These are phyloP conservation scores for Dinoponera quadriceps DNA, from an alignment of 1,140 invertebrate genomes.

Conservation along the genomic window DNA sequence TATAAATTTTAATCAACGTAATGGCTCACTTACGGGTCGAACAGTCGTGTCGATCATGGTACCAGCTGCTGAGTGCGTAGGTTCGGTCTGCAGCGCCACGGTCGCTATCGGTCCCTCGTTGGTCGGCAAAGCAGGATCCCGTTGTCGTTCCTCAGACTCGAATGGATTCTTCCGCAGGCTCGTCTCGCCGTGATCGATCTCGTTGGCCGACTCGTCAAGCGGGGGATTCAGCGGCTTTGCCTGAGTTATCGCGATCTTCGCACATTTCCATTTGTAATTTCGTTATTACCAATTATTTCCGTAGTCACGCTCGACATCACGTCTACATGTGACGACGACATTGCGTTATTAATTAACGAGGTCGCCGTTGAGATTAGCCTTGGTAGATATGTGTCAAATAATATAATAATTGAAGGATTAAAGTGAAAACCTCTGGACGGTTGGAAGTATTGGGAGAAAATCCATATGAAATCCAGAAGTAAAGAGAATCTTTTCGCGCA, in stretches of 20 bases:
- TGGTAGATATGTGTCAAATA: too few species aligned
- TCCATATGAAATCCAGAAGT: too few species aligned
- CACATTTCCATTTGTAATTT: constrained; percentile 21
- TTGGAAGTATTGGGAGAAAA: too few species aligned
- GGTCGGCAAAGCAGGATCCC: constrained; percentile 25
- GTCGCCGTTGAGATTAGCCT: too few species aligned
- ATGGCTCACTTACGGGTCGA: neutral
- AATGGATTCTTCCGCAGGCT: neutral
- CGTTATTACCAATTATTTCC: neutral
- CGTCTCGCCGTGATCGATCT: constrained; percentile 59
- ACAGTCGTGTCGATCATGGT: constrained; percentile 4
- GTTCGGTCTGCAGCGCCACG: neutral
- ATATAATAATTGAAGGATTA: too few species aligned
- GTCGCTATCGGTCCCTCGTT: constrained; percentile 37
- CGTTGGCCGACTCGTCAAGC: constrained; percentile 46
- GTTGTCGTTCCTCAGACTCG: neutral
- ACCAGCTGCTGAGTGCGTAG: constrained; percentile 35
- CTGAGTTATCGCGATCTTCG: constrained; percentile 10
- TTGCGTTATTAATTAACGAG: neutral
- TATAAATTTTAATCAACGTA: constrained; percentile 19
- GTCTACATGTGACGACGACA: neutral
- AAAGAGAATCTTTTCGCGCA: too few species aligned
- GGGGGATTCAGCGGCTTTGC: constrained; percentile 13
- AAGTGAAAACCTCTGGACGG: too few species aligned
- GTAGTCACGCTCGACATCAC: neutral